Base-by-base conservation (phyloP, 2,113 vertebrate genomes). In the Leptobrachium ailaonicum region DNA sequence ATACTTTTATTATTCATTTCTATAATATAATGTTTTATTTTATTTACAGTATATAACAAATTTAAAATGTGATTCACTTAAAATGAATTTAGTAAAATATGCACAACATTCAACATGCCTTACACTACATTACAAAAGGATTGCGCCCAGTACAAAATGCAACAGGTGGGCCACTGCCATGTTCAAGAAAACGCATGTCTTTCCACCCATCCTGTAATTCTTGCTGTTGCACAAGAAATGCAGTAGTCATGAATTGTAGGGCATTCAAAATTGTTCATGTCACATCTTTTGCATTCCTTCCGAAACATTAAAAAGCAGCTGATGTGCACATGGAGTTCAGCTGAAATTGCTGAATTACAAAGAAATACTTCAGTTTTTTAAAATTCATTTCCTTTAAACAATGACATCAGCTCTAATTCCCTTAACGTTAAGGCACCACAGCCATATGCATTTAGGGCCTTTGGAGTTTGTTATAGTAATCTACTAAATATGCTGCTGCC, bases 231-330 rank as follows among this genome's bases (percentile, higher is more conserved):
- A 60, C 64, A 80, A 73, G 13, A 83, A 81, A 75, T 2, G 76
- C 50, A 40, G 13, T 42, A 80, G 74, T 73, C 67, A 85, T 14
- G 75, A 77, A 62, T 83, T 85, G 75, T 71, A 78, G 13, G 0
- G 1, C 45, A 68, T 81, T 41, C 79, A 72, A 44, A 82, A 75
- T 70, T 77, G 54, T 82, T 85, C 82, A 76, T 47, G 60, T 83
- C 83, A 45, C 70, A 84, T 76, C 79, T 45, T 72, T 83, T 53
- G 50, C 82, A 80, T 85, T 82, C 81, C 80, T 71, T 67, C 3
- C 0, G 14, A 50, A 72, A 13, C 68, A n/a, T 75, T 84, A 72
- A 40, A 70, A 83, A 83, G 42, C 83, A 87, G 76, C 41, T 87
- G 81, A 87, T 80, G 44, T 73, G 78, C 80, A 67, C 73, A 75